These are phyloP conservation scores for Pseudois nayaur DNA, from an alignment of 2,113 vertebrate species.

Conservation along the genomic window DNA sequence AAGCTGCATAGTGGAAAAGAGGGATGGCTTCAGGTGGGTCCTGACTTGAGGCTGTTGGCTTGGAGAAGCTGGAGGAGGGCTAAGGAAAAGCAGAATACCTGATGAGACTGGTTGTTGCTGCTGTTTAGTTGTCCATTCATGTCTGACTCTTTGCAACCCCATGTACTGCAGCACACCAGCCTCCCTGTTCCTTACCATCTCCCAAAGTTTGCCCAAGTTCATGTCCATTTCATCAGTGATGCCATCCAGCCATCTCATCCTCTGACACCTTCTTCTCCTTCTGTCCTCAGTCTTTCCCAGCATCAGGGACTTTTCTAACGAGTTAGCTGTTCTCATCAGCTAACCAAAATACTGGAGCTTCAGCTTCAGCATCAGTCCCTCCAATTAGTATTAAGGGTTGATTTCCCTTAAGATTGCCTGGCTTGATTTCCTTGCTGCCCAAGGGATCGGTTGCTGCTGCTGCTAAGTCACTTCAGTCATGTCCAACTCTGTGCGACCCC, in stretches of 20 bases:
- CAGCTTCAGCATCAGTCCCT: not conserved
- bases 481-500: too few species aligned
- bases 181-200: not conserved
- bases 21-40: too few species aligned
- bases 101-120: not conserved
- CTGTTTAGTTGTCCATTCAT: not conserved
- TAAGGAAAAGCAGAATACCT: not conserved
- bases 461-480: too few species aligned
- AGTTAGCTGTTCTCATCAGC: not conserved
- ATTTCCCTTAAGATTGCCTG: not conserved
- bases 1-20: not conserved
- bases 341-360: not conserved
- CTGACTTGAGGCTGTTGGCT: rapidly evolving
- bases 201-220: not conserved
- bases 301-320: not conserved
- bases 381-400: not conserved
- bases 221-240: not conserved
- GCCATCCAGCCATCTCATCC: not conserved
- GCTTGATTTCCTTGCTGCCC: not conserved
- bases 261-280: not conserved
- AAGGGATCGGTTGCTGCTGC: not conserved
- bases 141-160: not conserved
- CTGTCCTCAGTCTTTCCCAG: not conserved
- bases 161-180: not conserved
- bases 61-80: not conserved